Base-by-base conservation (phyloP, 2,888 invertebrate genomes). In the Nephrotoma appendiculata region DNA sequence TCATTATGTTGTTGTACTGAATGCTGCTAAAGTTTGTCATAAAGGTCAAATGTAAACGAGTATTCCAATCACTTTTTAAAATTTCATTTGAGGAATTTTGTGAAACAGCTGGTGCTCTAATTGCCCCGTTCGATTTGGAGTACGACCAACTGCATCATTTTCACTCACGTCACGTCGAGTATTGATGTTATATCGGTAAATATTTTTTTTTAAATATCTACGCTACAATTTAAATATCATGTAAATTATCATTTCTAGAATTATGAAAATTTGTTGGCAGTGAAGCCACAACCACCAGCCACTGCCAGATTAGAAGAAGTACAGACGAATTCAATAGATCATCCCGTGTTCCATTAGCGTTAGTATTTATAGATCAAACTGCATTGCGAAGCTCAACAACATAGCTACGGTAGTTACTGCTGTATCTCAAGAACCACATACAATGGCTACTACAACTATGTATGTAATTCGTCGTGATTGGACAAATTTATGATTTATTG, bases 1-100 rank as follows among this genome's bases (percentile, higher is more conserved):
- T 97, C 99, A 0, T 93, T 99, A 31, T 99, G 99, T 92, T 99
- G 99, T 92, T 99, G 99, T 91, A 99, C 99, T 0, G 99, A 99
- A 92, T 99, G 99, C n/a, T 92, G 99, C 99, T 6, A 94, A 94
- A 90, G 94, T 99, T 15, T 99, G 99, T 90, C 99, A 99, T 91
- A 97, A 99, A 90, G 98, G 99, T 12, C 98, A 98, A 97, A 0
- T 98, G 98, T 90, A 95, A 96, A 41, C 94, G 97, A 88, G 98
- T 98, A 9, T 98, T 99, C 91, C 96, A 97, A 89, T 96, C 97
- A 0, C 92, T 99, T 88, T 95, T 98, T 31, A 96, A 96, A 88
- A 93, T 98, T 48, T 96, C 99, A 0, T 96, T 99, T 11, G 97
- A 98, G 91, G 99, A 99, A 91, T 92, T 99, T 15, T 98, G 98